Evolutionary conservation across 2,797 vertebrate genomes (phyloP).

Genomic region (Aplochiton taeniatus): DNA sequence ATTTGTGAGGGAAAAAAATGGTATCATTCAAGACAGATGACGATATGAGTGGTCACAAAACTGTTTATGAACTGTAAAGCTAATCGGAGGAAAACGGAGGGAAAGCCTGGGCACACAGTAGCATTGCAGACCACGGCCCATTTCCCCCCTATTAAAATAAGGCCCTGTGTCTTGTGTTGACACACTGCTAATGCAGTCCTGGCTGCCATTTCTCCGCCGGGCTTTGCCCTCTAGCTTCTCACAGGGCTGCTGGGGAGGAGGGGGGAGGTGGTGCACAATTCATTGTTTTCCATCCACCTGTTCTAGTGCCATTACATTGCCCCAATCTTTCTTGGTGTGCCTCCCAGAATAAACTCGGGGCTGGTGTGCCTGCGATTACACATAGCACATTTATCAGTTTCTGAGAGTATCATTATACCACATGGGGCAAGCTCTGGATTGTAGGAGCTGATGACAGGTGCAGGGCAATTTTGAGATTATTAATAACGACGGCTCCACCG

Average conservation of each 20-base stretch:
- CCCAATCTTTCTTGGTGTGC: constrained; percentile 36
- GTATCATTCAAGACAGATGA: no score
- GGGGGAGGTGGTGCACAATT: constrained; percentile 42
- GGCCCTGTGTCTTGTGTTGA: constrained; percentile 5
- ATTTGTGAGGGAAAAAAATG: no score
- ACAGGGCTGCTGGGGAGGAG: constrained; percentile 23
- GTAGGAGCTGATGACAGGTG: constrained; percentile 66
- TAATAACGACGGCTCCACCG: constrained; percentile 69
- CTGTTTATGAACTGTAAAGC: no score
- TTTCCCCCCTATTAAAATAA: not conserved
- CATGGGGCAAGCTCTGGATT: constrained; percentile 59
- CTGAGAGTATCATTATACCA: constrained; percentile 71
- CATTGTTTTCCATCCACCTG: constrained; percentile 57
- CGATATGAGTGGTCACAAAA: no score
- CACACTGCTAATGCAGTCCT: constrained; percentile 11
- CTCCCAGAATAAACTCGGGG: constrained; percentile 67
- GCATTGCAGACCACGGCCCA: constrained; percentile 6
- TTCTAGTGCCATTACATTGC: constrained; percentile 34
- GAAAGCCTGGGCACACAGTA: not conserved
- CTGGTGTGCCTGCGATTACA: constrained; percentile 63
- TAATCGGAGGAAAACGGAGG: not conserved
- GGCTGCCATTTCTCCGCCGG: not conserved
- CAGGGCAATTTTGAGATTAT: constrained; percentile 71
- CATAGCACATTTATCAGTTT: constrained; percentile 73
- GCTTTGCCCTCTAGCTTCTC: not conserved